Base-by-base conservation (phyloP, 2,888 invertebrate genomes). In the Macrosoma leucophasiata region DNA sequence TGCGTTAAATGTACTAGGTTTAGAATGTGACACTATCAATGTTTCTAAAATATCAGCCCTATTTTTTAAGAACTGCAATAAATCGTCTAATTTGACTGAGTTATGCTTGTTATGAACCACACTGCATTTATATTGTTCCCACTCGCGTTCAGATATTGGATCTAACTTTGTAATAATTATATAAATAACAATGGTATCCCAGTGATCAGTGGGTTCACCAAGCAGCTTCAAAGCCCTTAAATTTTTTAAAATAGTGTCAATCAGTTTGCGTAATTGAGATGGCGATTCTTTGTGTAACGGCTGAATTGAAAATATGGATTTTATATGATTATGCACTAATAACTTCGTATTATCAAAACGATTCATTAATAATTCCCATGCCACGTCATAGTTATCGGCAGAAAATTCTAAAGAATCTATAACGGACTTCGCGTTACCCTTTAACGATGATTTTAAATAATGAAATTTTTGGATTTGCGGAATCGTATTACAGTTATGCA, bases 121-220 rank as follows among this genome's bases (percentile, higher is more conserved):
- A 20, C 27, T 23, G 9, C 29, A 22, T 29, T 35, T 38, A 23
- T 38, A 36, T 18, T 27, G 32, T 25, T 55, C 51, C 51, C 55
- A 57, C 13, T 46, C 47, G 1, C 39, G 41, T 11, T 37, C 41
- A 1, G 53, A 50, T 4, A 28, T 19, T 1, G 26, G 4, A 36
- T 57, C 56, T 9, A 57, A 25, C 35, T 52, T 56, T 3, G 39
- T 36, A 5, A 43, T 39, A 5, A 52, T 37, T 7, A 52, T 29
- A 20, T 42, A 43, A 25, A 51, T 46, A 12, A 52, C 35, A 8
- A 52, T 20, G 4, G 43, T 41, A 14, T 50, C 51, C 48, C 50
- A 56, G 4, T 37, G 30, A 8, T 48, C 44, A 1, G 37, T 38
- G 0, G 52, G 51, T 25, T 48, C 44, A 4, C 39, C 35, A 12